Base-by-base conservation (phyloP, 2,888 invertebrate genomes). In the Buathra laborator region DNA sequence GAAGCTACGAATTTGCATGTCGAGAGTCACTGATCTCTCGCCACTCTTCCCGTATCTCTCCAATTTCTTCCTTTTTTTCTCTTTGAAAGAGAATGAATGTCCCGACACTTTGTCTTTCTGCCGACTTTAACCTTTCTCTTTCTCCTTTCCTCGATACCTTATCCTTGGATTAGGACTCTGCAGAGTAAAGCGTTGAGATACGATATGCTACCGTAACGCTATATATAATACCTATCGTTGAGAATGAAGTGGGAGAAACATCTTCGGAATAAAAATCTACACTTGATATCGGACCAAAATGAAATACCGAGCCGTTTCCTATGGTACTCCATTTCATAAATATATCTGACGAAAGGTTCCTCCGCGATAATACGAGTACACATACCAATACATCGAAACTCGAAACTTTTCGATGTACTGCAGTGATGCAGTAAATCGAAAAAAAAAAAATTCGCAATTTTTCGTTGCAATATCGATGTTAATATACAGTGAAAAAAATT, bases 101-200 rank as follows among this genome's bases (percentile, higher is more conserved):
- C 76, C 74, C 76, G 80, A 76, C 70, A 80, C 76, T 85, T 84
- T 79, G 80, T 86, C 77, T 85, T 77, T 66, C 72, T 67, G 84
- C 51, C 76, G 80, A 85, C 62, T 72, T 75, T 75, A 9, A 37
- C 48, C 53, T 43, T 72, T 64, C 44, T 62, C 37, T 66, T 53
- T 64, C 67, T 75, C 29, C 70, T 51, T 81, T 51, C 24, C 64
- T 43, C 77, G 79, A 84, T 84, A 84, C 82, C 76, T 82, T 68
- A 68, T 46, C 68, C 70, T 3, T 9, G 82, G 84, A 82, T 81
- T 80, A 83, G 76, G 62, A 48, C 68, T 56, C 59, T 24, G 70
- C 67, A 74, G 56, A 78, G 72, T 48, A 77, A 62, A 84, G 68
- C 64, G 51, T 5, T 5, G 68, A 75, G 78, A 78, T 75, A 70